Evolutionary conservation across 1,140 invertebrate species (phyloP).

Genomic region (Polypedilum vanderplanki): DNA sequence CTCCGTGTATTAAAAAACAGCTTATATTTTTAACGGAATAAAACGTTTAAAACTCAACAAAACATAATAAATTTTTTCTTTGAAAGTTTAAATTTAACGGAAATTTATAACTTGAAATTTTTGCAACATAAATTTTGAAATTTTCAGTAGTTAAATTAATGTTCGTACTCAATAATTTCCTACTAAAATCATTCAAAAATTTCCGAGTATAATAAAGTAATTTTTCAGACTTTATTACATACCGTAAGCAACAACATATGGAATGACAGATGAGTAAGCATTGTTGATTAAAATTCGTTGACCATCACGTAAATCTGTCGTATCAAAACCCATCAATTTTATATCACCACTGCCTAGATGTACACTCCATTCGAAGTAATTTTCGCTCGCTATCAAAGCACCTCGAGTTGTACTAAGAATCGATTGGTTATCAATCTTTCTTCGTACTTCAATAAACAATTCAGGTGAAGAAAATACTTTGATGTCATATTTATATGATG

Average conservation of each 20-base stretch:
- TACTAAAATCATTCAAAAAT: no score
- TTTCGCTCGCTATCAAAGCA: not conserved
- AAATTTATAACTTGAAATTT: no score
- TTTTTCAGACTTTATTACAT: slow-evolving; percentile 2
- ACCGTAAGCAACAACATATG: slow-evolving; percentile 21
- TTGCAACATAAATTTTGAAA: no score
- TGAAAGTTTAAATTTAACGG: no score
- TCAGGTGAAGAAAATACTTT: not conserved
- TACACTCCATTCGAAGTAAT: slow-evolving; percentile 9
- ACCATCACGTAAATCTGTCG: not conserved
- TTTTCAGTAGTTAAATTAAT: no score
- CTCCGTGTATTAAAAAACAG: no score
- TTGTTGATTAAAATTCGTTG: slow-evolving; percentile 22
- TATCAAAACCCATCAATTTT: slow-evolving; percentile 21
- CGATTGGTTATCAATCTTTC: not conserved
- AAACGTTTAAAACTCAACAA: no score
- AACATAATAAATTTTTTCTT: no score
- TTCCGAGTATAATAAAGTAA: no score
- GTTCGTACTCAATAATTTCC: no score
- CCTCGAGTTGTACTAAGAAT: slow-evolving; percentile 2
- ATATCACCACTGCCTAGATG: not conserved
- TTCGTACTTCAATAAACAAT: not conserved
- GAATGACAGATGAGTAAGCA: slow-evolving; percentile 7
- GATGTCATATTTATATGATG: not conserved
- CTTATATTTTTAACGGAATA: no score